phyloP scores from a whole-genome alignment of 35 echinoderm and acorn worm genomes.

The Lytechinus pictus region DNA sequence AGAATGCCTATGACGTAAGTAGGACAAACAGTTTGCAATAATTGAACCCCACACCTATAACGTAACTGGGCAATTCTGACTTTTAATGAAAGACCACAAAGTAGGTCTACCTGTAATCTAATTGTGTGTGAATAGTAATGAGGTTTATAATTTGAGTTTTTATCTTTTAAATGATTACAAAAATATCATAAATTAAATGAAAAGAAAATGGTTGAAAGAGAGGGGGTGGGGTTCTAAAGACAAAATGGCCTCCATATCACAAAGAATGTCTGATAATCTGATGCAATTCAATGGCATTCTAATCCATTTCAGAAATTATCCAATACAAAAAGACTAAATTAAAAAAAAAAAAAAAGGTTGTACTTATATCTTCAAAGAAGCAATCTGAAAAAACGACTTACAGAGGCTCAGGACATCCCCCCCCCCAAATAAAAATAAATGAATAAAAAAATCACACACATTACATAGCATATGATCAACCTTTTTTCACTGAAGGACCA shows the following conservation, averaged over 20 bases:
- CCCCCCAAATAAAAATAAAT: too few relatives aligned
- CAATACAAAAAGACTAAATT: neutral
- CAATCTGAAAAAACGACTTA: too few relatives aligned
- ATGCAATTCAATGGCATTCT: neutral
- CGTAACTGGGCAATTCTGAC: neutral
- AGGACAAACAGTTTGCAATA: neutral
- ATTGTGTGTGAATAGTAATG: neutral
- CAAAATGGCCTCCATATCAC: neutral
- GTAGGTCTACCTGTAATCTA: neutral
- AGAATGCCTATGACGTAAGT: constrained; percentile 1
- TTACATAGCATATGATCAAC: too few relatives aligned
- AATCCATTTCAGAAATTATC: neutral
- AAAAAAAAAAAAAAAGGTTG: too few relatives aligned
- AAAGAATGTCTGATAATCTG: neutral
- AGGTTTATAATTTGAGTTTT: neutral
- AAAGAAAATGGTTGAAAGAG: neutral
- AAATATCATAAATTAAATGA: neutral
- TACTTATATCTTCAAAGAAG: too few relatives aligned
- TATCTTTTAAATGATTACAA: neutral
- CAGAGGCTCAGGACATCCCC: too few relatives aligned
- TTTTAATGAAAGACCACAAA: neutral
- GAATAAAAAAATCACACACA: too few relatives aligned
- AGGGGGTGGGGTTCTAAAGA: neutral
- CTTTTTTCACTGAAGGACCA: too few relatives aligned
- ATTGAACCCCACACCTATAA: neutral